These are phyloP conservation scores for Drosophila hamatofila DNA, from an alignment of 2,888 invertebrate species.

Conservation along the genomic window DNA sequence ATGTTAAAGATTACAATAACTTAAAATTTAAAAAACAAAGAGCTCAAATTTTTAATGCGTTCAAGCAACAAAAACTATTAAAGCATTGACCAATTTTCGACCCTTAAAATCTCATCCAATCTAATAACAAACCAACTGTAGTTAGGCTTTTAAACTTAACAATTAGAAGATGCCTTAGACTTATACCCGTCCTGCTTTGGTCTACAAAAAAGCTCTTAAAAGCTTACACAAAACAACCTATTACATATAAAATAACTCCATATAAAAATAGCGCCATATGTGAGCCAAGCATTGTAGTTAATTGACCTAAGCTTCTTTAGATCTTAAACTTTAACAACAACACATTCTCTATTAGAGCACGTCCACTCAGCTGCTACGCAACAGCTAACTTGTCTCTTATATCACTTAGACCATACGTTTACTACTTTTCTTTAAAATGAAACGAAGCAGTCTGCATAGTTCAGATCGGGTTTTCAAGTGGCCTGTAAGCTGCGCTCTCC, in stretches of 20 bases:
- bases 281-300: not conserved
- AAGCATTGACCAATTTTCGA: no score
- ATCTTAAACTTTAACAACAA: not conserved
- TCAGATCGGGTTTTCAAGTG: conserved; percentile 1
- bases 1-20: no score
- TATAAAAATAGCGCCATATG: not conserved
- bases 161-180: not conserved
- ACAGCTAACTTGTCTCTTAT: not conserved
- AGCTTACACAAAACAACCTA: not conserved
- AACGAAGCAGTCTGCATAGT: not conserved
- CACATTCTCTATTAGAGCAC: not conserved
- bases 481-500: conserved; percentile 7
- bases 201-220: not conserved
- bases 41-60: no score
- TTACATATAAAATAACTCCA: no score
- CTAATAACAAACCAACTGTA: no score
- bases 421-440: not conserved
- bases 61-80: no score
- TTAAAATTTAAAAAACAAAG: no score
- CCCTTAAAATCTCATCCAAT: no score
- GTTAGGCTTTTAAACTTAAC: not conserved
- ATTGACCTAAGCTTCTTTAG: not conserved
- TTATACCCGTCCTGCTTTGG: not conserved
- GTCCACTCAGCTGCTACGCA: not conserved
- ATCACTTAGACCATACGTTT: not conserved